These are phyloP conservation scores for Neolamprologus hecqui DNA, from an alignment of 2,113 vertebrate species.

Conservation along the genomic window DNA sequence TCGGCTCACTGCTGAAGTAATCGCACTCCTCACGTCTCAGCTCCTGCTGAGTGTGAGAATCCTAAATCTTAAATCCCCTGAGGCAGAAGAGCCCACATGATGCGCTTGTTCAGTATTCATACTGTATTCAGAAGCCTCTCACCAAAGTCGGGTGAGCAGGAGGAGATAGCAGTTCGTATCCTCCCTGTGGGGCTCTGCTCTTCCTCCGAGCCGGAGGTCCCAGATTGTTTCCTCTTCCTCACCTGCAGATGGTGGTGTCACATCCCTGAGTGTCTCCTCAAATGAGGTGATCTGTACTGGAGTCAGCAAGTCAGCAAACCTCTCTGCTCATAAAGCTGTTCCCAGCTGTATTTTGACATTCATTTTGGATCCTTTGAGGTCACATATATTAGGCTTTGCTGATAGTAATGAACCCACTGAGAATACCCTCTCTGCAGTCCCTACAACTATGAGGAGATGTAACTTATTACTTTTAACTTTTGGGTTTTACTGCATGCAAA, in stretches of 20 bases:
- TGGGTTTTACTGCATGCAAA: background rate
- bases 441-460: background rate
- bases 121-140: slow-evolving; percentile 20
- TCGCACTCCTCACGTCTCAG: slow-evolving; percentile 20
- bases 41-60: slow-evolving; percentile 38
- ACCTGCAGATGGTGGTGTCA: slow-evolving; percentile 21
- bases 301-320: background rate
- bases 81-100: slow-evolving; percentile 34
- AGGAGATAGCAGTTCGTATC: slow-evolving; percentile 13
- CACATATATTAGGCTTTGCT: background rate
- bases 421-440: background rate
- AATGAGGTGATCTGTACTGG: background rate
- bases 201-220: slow-evolving; percentile 20
- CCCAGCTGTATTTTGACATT: background rate
- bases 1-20: slow-evolving; percentile 19
- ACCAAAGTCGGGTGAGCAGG: slow-evolving; percentile 15
- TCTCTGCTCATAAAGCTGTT: background rate
- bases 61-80: slow-evolving; percentile 53
- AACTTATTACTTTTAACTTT: background rate
- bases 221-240: background rate
- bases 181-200: slow-evolving; percentile 9
- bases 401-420: background rate
- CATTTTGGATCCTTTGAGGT: background rate
- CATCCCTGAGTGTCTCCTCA: background rate
- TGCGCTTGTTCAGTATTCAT: slow-evolving; percentile 55